Conservation (phyloP, 2,113 vertebrate species). For the Peromyscus californicus region DNA sequence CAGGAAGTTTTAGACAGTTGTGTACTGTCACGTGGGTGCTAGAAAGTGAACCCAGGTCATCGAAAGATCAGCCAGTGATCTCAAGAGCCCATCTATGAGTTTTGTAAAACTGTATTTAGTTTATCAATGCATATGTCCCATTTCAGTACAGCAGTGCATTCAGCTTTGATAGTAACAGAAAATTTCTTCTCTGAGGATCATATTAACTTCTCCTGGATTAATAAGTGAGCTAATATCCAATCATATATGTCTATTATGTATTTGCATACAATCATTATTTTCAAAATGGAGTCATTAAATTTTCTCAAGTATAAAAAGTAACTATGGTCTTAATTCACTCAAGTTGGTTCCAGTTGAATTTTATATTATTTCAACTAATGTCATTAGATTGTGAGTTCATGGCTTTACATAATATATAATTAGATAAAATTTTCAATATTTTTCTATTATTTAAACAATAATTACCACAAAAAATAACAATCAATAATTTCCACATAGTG, state of each 20-base stretch:
- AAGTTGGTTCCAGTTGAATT: slow-evolving; percentile 19
- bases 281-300: not conserved
- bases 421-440: not conserved
- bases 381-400: not conserved
- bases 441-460: too few relatives aligned
- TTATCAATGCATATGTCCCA: not conserved
- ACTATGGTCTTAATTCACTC: not conserved
- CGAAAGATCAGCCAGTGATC: too few relatives aligned
- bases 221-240: not conserved
- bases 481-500: too few relatives aligned
- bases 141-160: not conserved
- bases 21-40: too few relatives aligned
- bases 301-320: not conserved
- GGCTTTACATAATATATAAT: slow-evolving; percentile 21
- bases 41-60: too few relatives aligned
- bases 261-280: not conserved
- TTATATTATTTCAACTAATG: not conserved
- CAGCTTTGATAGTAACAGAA: not conserved
- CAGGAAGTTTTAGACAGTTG: too few relatives aligned
- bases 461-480: too few relatives aligned
- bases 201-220: not conserved
- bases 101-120: not conserved
- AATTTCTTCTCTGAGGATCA: not conserved
- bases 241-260: not conserved
- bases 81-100: too few relatives aligned